Evolutionary conservation across 2,113 vertebrate genomes (phyloP).

Genomic region (Trogon surrucura): DNA sequence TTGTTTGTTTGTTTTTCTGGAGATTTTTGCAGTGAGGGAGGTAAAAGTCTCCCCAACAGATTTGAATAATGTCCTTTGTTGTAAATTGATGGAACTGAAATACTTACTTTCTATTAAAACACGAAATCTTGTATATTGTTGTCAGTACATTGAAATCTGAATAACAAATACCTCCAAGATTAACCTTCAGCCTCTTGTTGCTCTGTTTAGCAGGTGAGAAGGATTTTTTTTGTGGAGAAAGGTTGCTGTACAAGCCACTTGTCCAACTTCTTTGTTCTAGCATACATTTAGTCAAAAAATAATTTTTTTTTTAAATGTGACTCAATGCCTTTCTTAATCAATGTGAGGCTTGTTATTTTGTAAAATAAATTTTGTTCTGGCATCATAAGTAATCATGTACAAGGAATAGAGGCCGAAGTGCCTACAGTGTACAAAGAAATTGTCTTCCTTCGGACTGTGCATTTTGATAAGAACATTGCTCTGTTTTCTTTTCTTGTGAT

Average conservation of each 20-base stretch:
- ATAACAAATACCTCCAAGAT: neutral
- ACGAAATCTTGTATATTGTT: neutral
- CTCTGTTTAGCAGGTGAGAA: neutral
- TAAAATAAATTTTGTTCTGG: neutral
- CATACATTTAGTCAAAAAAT: neutral
- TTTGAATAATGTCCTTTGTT: neutral
- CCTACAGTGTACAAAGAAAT: neutral
- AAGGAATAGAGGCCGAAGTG: neutral
- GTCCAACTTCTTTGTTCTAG: neutral
- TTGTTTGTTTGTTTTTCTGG: neutral
- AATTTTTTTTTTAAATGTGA: neutral
- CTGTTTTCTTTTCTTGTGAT: neutral
- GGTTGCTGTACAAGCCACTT: neutral
- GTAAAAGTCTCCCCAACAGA: neutral
- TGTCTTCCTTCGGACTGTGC: neutral
- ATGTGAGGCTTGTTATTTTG: neutral
- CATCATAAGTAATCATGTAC: fast-evolving
- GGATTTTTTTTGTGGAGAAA: neutral
- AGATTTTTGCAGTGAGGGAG: neutral
- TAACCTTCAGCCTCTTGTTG: neutral
- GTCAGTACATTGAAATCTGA: neutral
- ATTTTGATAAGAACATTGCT: neutral
- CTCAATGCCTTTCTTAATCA: neutral
- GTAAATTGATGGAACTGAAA: neutral
- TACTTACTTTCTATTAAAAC: neutral